Conservation (phyloP, 2,888 invertebrate genomes). For the Boloria euphrosyne region DNA sequence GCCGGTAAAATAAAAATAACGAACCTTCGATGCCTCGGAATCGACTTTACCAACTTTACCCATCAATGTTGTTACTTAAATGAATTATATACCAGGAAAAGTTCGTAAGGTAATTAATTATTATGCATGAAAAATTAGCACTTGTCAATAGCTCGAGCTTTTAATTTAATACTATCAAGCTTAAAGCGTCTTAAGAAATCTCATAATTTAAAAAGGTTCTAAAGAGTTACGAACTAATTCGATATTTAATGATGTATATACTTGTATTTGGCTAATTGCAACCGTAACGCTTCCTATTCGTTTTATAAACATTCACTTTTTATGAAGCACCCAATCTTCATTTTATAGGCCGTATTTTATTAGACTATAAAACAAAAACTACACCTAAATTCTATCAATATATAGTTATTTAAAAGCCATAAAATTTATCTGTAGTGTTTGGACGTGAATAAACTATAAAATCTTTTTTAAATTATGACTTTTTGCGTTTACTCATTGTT, state of each 20-base stretch:
- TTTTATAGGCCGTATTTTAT: slow-evolving; percentile 15
- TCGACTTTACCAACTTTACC: slow-evolving; percentile 57
- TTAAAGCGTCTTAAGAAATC: slow-evolving; percentile 1
- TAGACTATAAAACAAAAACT: slow-evolving; percentile 18
- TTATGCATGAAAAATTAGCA: slow-evolving; percentile 27
- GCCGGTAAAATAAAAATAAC: slow-evolving; percentile 67
- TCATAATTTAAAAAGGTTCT: background rate
- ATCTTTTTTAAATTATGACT: slow-evolving; percentile 3
- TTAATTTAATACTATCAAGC: slow-evolving; percentile 7
- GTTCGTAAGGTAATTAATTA: slow-evolving; percentile 35
- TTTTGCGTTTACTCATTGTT: background rate
- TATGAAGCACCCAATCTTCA: slow-evolving; percentile 12
- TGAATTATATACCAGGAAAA: slow-evolving; percentile 36
- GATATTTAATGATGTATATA: background rate
- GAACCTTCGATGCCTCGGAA: slow-evolving; percentile 54
- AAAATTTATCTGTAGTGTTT: slow-evolving; percentile 22
- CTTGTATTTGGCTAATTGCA: no score
- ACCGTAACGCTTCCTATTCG: no score
- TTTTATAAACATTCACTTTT: slow-evolving; percentile 7
- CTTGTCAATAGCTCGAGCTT: slow-evolving; percentile 19
- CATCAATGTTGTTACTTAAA: slow-evolving; percentile 50
- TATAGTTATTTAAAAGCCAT: slow-evolving; percentile 12
- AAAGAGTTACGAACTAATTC: background rate
- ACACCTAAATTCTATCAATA: slow-evolving; percentile 18
- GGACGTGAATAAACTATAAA: slow-evolving; percentile 18